Percentiles rank a stretch among this genome's conserved stretches.
Conservation (phyloP, 2,797 vertebrate genomes). For the Anolis apletophallus region DNA sequence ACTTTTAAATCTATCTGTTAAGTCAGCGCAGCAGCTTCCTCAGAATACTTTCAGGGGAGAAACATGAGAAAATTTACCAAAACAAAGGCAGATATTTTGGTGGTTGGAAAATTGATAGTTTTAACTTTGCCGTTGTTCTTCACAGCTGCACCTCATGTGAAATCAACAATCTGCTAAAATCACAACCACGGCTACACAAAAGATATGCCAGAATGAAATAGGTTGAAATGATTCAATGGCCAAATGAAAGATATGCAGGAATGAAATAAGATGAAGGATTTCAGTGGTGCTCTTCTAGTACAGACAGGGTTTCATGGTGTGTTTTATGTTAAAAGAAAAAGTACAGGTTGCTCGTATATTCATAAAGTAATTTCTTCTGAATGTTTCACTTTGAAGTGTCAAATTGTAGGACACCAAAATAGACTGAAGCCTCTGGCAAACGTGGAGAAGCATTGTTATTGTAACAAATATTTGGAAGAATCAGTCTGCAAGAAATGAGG, state of each 20-base stretch:
- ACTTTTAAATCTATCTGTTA: not conserved
- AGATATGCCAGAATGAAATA: not conserved
- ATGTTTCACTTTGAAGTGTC: conserved; percentile 52
- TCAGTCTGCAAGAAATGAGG: conserved; percentile 4
- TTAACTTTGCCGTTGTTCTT: conserved; percentile 27
- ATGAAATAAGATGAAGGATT: conserved; percentile 28
- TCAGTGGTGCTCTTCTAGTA: conserved; percentile 36
- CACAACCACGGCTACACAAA: conserved; percentile 26
- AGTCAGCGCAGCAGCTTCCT: not conserved
- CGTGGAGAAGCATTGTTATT: conserved; percentile 50
- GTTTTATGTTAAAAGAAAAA: conserved; percentile 53
- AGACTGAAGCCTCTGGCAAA: conserved; percentile 25
- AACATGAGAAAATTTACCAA: conserved; percentile 13
- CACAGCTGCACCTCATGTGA: conserved; percentile 32
- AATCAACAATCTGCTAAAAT: conserved; percentile 35
- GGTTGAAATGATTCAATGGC: not conserved
- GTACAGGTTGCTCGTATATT: conserved; percentile 47
- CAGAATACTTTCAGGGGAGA: not conserved
- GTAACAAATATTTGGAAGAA: conserved; percentile 33
- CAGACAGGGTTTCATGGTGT: conserved; percentile 51
- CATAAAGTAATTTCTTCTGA: conserved; percentile 41
- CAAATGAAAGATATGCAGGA: not conserved
- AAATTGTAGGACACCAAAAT: conserved; percentile 34
- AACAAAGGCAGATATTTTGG: not conserved
- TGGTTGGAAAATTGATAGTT: not conserved